These are phyloP conservation scores for Manduca sexta DNA, from an alignment of 1,140 invertebrate species.

Conservation along the genomic window DNA sequence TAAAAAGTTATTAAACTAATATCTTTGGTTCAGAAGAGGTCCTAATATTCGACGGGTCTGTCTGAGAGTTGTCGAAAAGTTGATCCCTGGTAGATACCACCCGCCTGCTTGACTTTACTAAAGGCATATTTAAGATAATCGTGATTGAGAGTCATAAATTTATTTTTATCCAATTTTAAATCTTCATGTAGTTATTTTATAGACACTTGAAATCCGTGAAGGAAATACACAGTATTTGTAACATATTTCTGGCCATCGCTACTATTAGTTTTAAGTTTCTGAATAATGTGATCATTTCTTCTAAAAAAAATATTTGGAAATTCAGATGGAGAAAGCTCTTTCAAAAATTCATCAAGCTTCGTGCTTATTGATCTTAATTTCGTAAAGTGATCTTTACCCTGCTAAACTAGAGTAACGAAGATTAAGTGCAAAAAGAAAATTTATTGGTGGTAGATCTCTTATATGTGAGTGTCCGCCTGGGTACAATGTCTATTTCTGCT, in stretches of 20 bases:
- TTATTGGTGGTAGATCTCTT: too few species aligned
- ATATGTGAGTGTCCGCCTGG: too few species aligned
- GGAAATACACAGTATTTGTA: conserved; percentile 10
- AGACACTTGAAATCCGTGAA: conserved; percentile 10
- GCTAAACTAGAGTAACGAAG: conserved; percentile 2
- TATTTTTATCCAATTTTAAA: conserved; percentile 8
- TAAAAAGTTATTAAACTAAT: too few species aligned
- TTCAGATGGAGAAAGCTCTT: conserved; percentile 2
- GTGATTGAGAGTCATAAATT: conserved; percentile 7
- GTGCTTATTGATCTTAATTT: not conserved
- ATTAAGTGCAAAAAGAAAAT: too few species aligned
- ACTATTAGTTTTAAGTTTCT: conserved; percentile 7
- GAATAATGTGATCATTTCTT: conserved; percentile 4
- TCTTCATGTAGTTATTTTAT: conserved; percentile 8
- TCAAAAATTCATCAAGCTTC: not conserved
- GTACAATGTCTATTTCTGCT: too few species aligned
- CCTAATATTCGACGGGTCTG: too few species aligned
- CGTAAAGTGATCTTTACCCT: not conserved
- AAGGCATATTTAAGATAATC: conserved; percentile 6
- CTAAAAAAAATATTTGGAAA: conserved; percentile 5
- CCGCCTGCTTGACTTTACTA: conserved; percentile 4
- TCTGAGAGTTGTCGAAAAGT: conserved; percentile 6
- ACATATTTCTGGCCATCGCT: conserved; percentile 1
- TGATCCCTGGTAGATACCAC: conserved; percentile 7
- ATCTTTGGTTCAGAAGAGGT: too few species aligned